Conservation (phyloP, 2,888 invertebrate genomes). For the Alcis repandata region DNA sequence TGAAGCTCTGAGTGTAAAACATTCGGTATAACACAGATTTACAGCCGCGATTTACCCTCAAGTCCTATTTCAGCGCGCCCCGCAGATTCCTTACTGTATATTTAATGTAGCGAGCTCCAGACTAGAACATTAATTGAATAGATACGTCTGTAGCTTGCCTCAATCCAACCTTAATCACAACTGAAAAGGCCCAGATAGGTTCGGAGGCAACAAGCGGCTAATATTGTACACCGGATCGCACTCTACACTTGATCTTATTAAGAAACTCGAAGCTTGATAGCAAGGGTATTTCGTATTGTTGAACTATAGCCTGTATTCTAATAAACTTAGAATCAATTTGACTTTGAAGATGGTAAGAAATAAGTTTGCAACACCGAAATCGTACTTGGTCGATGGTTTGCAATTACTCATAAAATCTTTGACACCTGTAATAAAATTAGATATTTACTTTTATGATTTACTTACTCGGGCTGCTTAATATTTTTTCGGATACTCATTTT, state of each 20-base stretch:
- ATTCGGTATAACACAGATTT: conserved; percentile 18
- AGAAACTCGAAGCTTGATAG: conserved; percentile 26
- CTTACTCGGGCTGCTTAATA: too few species aligned
- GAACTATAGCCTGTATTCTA: neutral
- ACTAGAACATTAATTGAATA: conserved; percentile 82
- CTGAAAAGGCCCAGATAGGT: conserved; percentile 78
- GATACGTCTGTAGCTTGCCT: conserved; percentile 80
- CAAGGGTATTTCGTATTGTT: conserved; percentile 11
- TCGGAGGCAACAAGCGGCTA: conserved; percentile 70
- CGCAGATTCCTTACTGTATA: conserved; percentile 33
- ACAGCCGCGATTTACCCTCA: conserved; percentile 16
- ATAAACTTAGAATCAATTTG: neutral
- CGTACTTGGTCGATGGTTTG: too few species aligned
- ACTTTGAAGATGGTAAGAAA: neutral
- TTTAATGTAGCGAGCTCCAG: conserved; percentile 51
- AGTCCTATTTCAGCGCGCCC: conserved; percentile 21
- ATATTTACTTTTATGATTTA: too few species aligned
- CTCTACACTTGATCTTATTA: conserved; percentile 73
- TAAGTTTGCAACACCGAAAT: neutral
- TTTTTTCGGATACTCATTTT: too few species aligned
- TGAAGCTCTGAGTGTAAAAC: conserved; percentile 2
- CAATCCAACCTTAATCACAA: conserved; percentile 82
- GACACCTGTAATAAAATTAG: neutral
- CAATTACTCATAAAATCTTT: too few species aligned
- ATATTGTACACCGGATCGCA: conserved; percentile 78